Base-by-base conservation (phyloP, 2,888 invertebrate species). In the Plusia festucae region DNA sequence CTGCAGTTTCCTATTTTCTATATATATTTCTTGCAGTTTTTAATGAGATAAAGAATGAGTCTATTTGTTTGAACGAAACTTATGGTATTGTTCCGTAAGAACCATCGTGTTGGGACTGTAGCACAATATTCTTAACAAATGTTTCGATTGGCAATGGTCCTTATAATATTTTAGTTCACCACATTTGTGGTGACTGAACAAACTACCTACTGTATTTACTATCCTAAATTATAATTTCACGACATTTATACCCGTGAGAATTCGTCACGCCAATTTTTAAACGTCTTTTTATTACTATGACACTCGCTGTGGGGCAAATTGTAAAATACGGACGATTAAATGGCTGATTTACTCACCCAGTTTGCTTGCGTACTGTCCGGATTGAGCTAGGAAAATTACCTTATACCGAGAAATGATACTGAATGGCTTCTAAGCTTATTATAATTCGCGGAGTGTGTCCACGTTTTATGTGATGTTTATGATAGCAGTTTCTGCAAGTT, bases 291-390 rank as follows among this genome's bases (percentile, higher is more conserved):
- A 87, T 80, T 83, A 82, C 82, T 79, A 68, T 58, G 68, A 68
- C 78, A 76, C 79, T 85, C 76, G 84, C 83, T 81, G 83, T 79
- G 79, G 78, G 76, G 88, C 85, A 90, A 91, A 93, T 93, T 91
- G 90, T 90, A 84, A 93, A 88, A 88, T 92, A 91, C 90, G 78
- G 87, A 76, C 90, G 82, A 89, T 90, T 91, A 88, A 88, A 86
- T 75, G 77, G 62, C 79, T 88, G 90, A 92, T 91, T 91, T 92
- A 91, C 87, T 81, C 72, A 72, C 70, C 71, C 81, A 76, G 73
- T 78, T 70, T 75, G 76, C 79, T 77, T 73, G 76, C 70, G 71
- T 81, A 82, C 80, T 82, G 67, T 69, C 71, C 70, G 70, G 75
- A 81, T 80, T 80, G 78, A 77, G 82, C 71, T 82, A 78, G 82